Base-by-base conservation (phyloP, 2,888 invertebrate genomes). In the Orthonevra nobilis region DNA sequence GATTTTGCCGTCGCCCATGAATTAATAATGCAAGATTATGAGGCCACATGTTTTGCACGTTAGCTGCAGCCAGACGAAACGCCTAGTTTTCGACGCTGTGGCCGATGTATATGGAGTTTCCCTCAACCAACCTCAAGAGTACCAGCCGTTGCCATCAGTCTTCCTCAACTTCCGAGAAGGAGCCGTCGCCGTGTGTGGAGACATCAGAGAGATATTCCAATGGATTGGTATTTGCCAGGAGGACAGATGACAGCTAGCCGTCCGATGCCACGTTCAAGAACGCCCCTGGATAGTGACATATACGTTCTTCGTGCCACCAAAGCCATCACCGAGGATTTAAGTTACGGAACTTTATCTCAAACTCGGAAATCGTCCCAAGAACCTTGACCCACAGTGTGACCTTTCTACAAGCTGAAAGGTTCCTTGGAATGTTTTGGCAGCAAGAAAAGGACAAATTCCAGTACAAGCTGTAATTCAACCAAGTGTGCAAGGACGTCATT, bases 351-450 rank as follows among this genome's bases (percentile, higher is more conserved):
- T n/a, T n/a, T n/a, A n/a, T n/a, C n/a, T n/a, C n/a, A n/a, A n/a
- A n/a, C n/a, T n/a, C n/a, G n/a, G n/a, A n/a, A n/a, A n/a, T n/a
- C n/a, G n/a, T n/a, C n/a, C n/a, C n/a, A n/a, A n/a, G n/a, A 12
- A 15, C 7, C 17, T 17, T n/a, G 50, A 23, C 6, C 3, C 30
- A 23, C 14, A 32, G 17, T 15, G 12, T 28, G 10, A 9, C n/a
- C n/a, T n/a, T n/a, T n/a, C n/a, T n/a, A n/a, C n/a, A n/a, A 15
- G 23, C 30, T 5, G 74, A 81, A n/a, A 66, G 70, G 17, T 56
- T 81, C 1, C 54, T 83, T n/a, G 84, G 82, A 0, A 46, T 83
- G 23, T 56, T 15, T 14, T 82, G 83, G 83, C 68, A 82, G 10
- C 19, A 70, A 1, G 2, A 14, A 2, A 28, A 28, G 3, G 83